These are phyloP conservation scores for Campylorhamphus procurvoides DNA, from an alignment of 2,113 vertebrate species.

Conservation along the genomic window DNA sequence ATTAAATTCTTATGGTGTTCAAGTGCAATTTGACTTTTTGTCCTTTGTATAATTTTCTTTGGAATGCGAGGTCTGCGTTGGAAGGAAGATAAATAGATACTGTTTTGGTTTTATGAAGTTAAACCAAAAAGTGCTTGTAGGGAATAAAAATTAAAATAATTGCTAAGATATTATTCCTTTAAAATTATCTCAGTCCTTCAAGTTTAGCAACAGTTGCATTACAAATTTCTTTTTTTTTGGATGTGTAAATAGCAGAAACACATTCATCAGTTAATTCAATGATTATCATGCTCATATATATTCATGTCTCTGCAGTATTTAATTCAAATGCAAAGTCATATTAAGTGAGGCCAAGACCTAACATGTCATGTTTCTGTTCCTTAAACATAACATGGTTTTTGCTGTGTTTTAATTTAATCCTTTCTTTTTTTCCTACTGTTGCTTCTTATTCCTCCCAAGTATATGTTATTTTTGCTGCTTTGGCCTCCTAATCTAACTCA, in stretches of 20 bases:
- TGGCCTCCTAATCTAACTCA: background rate
- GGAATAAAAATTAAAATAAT: background rate
- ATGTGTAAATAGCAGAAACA: background rate
- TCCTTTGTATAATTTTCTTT: background rate
- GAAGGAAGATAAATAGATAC: background rate
- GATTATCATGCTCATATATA: background rate
- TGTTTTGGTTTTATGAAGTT: background rate
- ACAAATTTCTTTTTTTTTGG: background rate
- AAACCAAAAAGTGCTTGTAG: background rate
- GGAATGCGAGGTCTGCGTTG: background rate
- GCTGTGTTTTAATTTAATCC: background rate
- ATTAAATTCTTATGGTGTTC: background rate
- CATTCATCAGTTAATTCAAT: background rate
- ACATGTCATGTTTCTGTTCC: background rate
- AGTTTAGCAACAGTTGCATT: background rate
- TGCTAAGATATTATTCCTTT: background rate
- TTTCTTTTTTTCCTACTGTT: background rate
- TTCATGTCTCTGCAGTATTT: background rate
- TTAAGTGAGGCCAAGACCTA: background rate
- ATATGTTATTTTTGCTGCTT: background rate
- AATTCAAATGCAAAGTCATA: background rate
- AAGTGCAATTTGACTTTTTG: background rate
- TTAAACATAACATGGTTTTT: background rate
- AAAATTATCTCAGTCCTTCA: background rate
- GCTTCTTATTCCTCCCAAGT: background rate